These are phyloP conservation scores for Fringilla coelebs DNA, from an alignment of 2,797 vertebrate genomes.

Conservation along the genomic window DNA sequence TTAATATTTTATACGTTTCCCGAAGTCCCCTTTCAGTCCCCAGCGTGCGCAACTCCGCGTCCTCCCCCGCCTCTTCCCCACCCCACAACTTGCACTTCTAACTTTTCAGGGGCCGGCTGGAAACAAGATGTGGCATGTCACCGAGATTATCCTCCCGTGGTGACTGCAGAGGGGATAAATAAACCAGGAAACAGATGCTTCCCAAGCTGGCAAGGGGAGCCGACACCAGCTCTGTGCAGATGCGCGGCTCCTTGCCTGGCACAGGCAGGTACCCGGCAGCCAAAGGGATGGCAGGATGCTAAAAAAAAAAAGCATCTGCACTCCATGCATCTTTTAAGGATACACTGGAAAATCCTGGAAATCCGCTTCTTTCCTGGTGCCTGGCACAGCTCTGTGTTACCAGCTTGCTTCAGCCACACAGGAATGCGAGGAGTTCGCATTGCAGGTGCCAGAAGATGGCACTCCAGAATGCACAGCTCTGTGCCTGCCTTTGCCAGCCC, in stretches of 20 bases:
- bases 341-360: not conserved
- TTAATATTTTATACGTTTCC: constrained; percentile 72
- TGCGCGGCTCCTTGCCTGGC: not conserved
- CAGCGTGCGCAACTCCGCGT: not conserved
- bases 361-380: accelerated
- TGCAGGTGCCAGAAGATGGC: constrained; percentile 56
- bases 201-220: constrained; percentile 36
- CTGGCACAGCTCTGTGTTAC: not conserved
- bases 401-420: not conserved
- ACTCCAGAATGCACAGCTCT: constrained; percentile 52
- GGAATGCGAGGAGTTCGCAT: not conserved
- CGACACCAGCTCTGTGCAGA: not conserved
- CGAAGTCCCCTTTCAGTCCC: constrained; percentile 12
- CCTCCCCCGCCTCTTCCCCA: not conserved
- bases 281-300: not conserved
- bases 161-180: constrained; percentile 63
- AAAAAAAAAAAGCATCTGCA: not conserved
- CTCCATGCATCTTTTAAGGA: not conserved
- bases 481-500: constrained; percentile 17
- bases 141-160: constrained; percentile 22
- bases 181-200: constrained; percentile 66
- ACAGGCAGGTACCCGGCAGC: not conserved
- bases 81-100: constrained; percentile 45
- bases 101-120: constrained; percentile 55
- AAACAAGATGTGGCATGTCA: constrained; percentile 66